phyloP scores from a whole-genome alignment of 2,113 vertebrate species.

The Pan paniscus region DNA sequence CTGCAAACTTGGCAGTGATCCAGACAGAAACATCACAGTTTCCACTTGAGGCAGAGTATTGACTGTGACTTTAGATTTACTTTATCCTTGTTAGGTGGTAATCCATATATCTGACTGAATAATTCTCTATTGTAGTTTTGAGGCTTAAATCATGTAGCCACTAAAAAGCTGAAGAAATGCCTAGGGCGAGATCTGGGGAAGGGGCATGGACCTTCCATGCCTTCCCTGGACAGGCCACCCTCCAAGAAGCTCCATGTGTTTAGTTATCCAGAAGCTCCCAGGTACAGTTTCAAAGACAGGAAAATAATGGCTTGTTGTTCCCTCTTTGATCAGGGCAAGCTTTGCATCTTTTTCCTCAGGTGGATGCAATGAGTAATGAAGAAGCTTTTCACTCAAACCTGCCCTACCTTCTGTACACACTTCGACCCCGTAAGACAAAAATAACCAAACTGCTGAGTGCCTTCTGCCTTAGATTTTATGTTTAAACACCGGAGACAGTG shows the following conservation, averaged over 20 bases:
- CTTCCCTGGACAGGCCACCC: too few relatives aligned
- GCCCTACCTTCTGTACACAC: constrained; percentile 86
- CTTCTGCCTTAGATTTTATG: not conserved
- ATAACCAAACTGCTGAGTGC: not conserved
- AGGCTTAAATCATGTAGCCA: not conserved
- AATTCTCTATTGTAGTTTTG: not conserved
- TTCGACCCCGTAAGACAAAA: constrained; percentile 85
- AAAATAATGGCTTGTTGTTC: constrained; percentile 82
- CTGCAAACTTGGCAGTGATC: not conserved
- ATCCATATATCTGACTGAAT: not conserved
- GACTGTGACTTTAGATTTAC: not conserved
- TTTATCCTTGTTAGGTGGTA: not conserved
- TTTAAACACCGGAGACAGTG: not conserved
- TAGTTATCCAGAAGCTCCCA: too few relatives aligned
- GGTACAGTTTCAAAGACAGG: constrained; percentile 84
- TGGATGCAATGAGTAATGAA: constrained; percentile 51
- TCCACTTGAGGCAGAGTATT: not conserved
- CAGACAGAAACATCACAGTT: not conserved
- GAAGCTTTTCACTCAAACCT: constrained; percentile 84
- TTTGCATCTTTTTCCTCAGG: constrained; percentile 71
- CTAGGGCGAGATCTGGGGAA: too few relatives aligned
- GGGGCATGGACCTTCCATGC: too few relatives aligned
- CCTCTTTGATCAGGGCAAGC: constrained; percentile 73
- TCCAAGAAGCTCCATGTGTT: too few relatives aligned
- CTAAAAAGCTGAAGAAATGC: not conserved